Base-by-base conservation (phyloP, 1,140 invertebrate species). In the Solen grandis region DNA sequence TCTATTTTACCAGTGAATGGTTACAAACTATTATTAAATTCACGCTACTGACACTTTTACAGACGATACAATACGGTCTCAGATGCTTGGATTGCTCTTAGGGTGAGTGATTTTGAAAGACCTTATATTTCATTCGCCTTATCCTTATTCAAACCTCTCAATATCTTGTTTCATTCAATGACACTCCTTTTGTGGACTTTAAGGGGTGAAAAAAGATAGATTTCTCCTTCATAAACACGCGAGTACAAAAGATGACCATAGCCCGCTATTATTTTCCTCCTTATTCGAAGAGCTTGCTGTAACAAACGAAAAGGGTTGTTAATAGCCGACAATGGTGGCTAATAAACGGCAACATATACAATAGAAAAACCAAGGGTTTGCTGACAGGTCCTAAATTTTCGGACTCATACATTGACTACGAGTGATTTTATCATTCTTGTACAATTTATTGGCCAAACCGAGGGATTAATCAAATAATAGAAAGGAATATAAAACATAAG, bases 111-210 rank as follows among this genome's bases (percentile, higher is more conserved):
- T 5, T 35, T 69, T 68, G 41, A 66, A 66, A 33, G 50, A 36
- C 25, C 29, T 22, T 29, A 38, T 69, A 55, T 52, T 68, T 68
- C 54, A 59, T 41, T 36, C 63, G 35, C 59, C 59, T 59, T 68
- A 16, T 27, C 10, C n/a, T 36, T 46, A 19, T 68, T 69, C n/a
- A 68, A 68, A 54, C 25, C 8, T 22, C 41, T 46, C 8, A 35
- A 60, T 78, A 78, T 78, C 75, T 46, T 38, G 41, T 78, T 78
- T 78, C 65, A 65, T 69, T 13, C 63, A 59, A 16, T 31, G 25
- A 27, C 68, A 35, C 41, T 31, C 36, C 63, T 78, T 69, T 78
- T 78, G 75, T 78, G 75, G 41, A 68, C 68, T 29, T 46, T 10
- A 50, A 78, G 65, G 31, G 13, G 65, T 41, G 29, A 16, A 77